Conservation (phyloP, 2,797 vertebrate species). For the Kryptopterus vitreolus region DNA sequence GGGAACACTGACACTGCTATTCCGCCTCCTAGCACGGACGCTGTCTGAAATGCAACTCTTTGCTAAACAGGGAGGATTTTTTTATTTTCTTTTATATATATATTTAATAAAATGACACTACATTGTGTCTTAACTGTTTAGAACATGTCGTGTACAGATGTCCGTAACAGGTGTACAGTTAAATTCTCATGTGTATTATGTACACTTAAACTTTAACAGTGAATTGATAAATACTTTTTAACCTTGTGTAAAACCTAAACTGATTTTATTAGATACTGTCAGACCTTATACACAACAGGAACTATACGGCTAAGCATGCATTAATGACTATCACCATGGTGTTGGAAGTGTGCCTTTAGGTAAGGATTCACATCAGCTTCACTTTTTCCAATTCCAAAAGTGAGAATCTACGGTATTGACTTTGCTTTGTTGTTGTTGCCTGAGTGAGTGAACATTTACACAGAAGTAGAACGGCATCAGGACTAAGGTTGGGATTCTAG, state of each 20-base stretch:
- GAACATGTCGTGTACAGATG: neutral
- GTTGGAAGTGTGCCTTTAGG: neutral
- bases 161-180: no score
- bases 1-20: neutral
- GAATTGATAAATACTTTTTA: neutral
- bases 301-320: neutral
- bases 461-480: neutral
- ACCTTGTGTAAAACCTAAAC: neutral
- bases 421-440: neutral
- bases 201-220: neutral
- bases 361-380: neutral
- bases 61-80: neutral
- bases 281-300: neutral
- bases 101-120: neutral
- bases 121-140: neutral
- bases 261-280: neutral
- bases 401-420: neutral
- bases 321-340: neutral
- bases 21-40: neutral
- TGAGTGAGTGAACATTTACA: neutral
- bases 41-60: neutral
- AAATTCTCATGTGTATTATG: neutral
- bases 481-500: no score
- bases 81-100: neutral
- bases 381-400: neutral